Conservation (phyloP, 2,113 vertebrate genomes). For the Halichoeres trimaculatus region DNA sequence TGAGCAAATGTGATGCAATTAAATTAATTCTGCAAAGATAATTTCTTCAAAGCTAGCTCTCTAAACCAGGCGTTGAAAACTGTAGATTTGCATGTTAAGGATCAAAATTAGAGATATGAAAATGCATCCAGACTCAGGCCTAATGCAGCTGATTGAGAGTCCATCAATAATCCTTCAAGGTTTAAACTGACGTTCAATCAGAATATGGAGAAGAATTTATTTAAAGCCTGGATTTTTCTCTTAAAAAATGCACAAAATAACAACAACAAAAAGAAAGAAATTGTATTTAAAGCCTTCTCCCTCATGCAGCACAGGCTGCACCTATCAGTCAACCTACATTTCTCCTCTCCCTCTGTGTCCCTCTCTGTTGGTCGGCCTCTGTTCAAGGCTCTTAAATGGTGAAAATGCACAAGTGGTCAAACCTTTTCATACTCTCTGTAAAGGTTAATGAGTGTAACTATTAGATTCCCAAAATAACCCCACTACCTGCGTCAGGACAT, state of each 20-base stretch:
- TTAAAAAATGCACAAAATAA: neutral
- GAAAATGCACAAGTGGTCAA: slow-evolving; percentile 22
- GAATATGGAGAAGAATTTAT: slow-evolving; percentile 23
- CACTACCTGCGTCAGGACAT: slow-evolving; percentile 61
- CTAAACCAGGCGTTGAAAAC: neutral
- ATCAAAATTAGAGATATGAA: slow-evolving; percentile 29
- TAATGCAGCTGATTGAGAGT: slow-evolving; percentile 43
- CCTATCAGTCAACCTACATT: slow-evolving; percentile 52
- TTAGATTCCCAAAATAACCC: slow-evolving; percentile 16
- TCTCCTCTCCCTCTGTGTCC: slow-evolving; percentile 1
- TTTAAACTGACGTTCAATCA: slow-evolving; percentile 9
- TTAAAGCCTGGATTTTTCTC: slow-evolving; percentile 2
- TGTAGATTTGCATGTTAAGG: neutral
- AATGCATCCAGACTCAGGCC: slow-evolving; percentile 70
- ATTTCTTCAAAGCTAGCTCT: neutral
- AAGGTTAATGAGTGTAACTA: slow-evolving; percentile 40
- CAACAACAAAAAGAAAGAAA: slow-evolving; percentile 16
- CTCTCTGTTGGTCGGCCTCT: slow-evolving; percentile 9
- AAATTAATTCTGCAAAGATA: slow-evolving; percentile 4
- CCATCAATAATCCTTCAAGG: slow-evolving; percentile 17
- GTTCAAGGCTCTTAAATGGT: slow-evolving; percentile 26
- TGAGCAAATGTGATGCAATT: slow-evolving; percentile 18
- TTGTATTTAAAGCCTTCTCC: slow-evolving; percentile 16
- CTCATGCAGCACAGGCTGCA: slow-evolving; percentile 53
- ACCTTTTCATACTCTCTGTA: slow-evolving; percentile 5